These are phyloP conservation scores for Telmatochromis sp. DNA, from an alignment of 2,113 vertebrate genomes.

Conservation along the genomic window DNA sequence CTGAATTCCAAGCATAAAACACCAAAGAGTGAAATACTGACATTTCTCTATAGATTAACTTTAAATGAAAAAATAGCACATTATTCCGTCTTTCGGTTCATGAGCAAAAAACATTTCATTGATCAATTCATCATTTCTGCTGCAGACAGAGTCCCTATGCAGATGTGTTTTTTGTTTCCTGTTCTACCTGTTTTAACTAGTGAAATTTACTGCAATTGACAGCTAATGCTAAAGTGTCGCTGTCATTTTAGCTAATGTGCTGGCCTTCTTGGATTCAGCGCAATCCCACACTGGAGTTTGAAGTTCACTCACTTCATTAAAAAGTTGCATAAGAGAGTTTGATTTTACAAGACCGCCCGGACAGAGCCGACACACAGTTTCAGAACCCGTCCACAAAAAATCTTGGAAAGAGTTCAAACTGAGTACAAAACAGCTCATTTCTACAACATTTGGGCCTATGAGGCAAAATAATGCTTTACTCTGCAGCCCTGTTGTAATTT, in stretches of 20 bases:
- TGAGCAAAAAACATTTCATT: neutral
- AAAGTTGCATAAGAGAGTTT: neutral
- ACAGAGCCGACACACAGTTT: neutral
- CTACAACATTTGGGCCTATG: neutral
- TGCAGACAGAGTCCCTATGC: neutral
- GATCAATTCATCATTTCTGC: neutral
- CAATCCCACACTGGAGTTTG: neutral
- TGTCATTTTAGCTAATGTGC: neutral
- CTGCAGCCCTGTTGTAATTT: neutral
- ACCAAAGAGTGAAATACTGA: neutral
- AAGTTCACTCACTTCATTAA: neutral
- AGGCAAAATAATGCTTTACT: neutral
- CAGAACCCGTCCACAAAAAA: slow-evolving; percentile 1
- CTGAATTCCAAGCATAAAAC: neutral
- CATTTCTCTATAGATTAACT: neutral
- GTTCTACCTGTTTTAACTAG: neutral
- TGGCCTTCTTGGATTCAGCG: neutral
- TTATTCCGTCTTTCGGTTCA: neutral
- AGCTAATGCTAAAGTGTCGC: neutral
- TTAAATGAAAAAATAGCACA: neutral
- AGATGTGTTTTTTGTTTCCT: neutral
- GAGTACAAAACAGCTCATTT: neutral
- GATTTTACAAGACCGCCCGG: slow-evolving; percentile 3
- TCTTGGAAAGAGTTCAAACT: neutral
- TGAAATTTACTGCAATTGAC: neutral